Evolutionary conservation across 2,797 vertebrate species (phyloP).

Genomic region (Coregonus ussuriensis): DNA sequence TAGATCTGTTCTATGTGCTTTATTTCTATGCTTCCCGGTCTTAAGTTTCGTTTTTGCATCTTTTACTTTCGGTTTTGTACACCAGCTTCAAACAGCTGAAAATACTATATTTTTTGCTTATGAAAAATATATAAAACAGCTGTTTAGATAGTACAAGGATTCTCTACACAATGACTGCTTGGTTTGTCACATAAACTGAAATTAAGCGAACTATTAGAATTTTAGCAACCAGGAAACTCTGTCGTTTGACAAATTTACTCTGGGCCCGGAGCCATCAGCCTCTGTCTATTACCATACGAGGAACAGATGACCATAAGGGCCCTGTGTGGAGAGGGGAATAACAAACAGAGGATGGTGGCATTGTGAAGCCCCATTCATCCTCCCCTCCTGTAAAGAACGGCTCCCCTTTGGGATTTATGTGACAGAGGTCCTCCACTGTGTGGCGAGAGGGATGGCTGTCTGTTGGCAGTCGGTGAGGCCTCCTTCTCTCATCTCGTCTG

Average conservation of each 20-base stretch:
- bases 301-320: constrained; percentile 28
- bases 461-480: constrained; percentile 16
- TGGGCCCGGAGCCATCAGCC: constrained; percentile 7
- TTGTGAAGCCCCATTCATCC: constrained; percentile 38
- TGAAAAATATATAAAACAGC: too few species aligned
- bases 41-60: too few species aligned
- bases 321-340: constrained; percentile 7
- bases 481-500: constrained; percentile 25
- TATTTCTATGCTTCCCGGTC: too few species aligned
- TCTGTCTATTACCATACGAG: constrained; percentile 26
- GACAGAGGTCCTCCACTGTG: constrained; percentile 41
- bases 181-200: too few species aligned
- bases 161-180: too few species aligned
- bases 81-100: too few species aligned
- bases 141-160: too few species aligned
- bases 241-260: constrained; percentile 29
- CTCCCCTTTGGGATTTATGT: constrained; percentile 41
- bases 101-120: too few species aligned
- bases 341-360: constrained; percentile 21
- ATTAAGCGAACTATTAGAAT: too few species aligned
- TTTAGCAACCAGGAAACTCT: neutral
- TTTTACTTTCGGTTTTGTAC: too few species aligned
- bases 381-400: constrained; percentile 17
- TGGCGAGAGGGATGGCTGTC: constrained; percentile 38
- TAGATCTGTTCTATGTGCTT: too few species aligned